Evolutionary conservation across 1,140 invertebrate genomes (phyloP).

Genomic region (Ceratitis capitata): DNA sequence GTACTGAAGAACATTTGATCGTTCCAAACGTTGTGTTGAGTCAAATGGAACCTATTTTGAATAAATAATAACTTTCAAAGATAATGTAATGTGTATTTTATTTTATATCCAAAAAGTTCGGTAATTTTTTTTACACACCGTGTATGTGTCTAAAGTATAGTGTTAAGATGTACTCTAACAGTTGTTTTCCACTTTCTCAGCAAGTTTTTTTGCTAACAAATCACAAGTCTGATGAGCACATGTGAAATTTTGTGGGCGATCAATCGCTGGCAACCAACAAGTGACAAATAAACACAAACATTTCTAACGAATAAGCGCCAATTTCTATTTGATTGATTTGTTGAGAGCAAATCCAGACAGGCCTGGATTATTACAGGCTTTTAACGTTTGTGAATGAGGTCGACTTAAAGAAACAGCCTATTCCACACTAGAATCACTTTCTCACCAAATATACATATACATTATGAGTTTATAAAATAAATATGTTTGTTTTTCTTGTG

Average conservation of each 20-base stretch:
- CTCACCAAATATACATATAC: background rate
- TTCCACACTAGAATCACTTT: background rate
- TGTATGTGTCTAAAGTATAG: too few relatives aligned
- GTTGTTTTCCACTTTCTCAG: background rate
- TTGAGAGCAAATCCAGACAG: background rate
- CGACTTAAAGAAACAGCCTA: background rate
- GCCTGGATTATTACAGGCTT: background rate
- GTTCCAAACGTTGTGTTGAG: too few relatives aligned
- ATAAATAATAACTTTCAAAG: too few relatives aligned
- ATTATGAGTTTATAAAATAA: background rate
- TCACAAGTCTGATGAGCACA: background rate
- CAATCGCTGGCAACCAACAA: background rate
- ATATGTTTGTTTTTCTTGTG: background rate
- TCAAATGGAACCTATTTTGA: too few relatives aligned
- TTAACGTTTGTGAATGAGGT: background rate
- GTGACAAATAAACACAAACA: background rate
- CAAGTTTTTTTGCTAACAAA: background rate
- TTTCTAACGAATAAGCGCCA: background rate
- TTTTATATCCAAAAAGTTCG: too few relatives aligned
- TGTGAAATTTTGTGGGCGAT: background rate
- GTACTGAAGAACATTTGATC: too few relatives aligned
- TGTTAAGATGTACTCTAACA: too few relatives aligned
- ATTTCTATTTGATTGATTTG: constrained; percentile 16
- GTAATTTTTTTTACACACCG: too few relatives aligned
- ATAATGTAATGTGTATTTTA: too few relatives aligned